Percentiles rank a stretch among this genome's conserved stretches.
Conservation (phyloP, 2,888 invertebrate species). For the Agriopis marginaria region DNA sequence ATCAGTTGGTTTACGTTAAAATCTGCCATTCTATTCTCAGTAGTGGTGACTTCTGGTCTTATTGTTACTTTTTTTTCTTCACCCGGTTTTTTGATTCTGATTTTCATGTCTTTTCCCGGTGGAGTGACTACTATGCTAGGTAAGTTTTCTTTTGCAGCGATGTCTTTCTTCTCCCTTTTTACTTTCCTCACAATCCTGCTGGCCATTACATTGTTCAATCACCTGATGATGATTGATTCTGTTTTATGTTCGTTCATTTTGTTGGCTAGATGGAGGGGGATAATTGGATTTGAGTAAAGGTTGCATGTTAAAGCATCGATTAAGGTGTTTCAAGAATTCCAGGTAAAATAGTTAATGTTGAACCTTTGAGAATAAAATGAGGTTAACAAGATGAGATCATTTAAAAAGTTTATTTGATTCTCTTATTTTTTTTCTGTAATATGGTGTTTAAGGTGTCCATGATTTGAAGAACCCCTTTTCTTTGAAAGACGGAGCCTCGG, state of each 20-base stretch:
- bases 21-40: slow-evolving; percentile 64
- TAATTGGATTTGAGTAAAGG: slow-evolving; percentile 40
- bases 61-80: slow-evolving; percentile 52
- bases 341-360: slow-evolving; percentile 38
- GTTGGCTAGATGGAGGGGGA: slow-evolving; percentile 37
- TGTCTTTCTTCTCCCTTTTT: slow-evolving; percentile 88
- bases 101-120: slow-evolving; percentile 75
- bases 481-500: no score
- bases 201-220: slow-evolving; percentile 88
- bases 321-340: slow-evolving; percentile 58
- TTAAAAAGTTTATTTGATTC: slow-evolving; percentile 23
- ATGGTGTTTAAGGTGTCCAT: no score
- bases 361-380: slow-evolving; percentile 14
- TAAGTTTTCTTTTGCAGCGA: slow-evolving; percentile 58
- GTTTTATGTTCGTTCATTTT: slow-evolving; percentile 53
- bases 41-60: slow-evolving; percentile 51
- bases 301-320: slow-evolving; percentile 38
- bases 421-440: not conserved
- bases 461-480: no score
- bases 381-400: slow-evolving; percentile 6
- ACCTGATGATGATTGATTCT: slow-evolving; percentile 68
- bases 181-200: slow-evolving; percentile 90
- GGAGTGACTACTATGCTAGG: slow-evolving; percentile 75
- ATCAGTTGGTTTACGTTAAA: slow-evolving; percentile 79
- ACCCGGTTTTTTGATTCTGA: slow-evolving; percentile 62